Evolutionary conservation across 2,113 vertebrate species (phyloP).

Genomic region (Penelope pileata): DNA sequence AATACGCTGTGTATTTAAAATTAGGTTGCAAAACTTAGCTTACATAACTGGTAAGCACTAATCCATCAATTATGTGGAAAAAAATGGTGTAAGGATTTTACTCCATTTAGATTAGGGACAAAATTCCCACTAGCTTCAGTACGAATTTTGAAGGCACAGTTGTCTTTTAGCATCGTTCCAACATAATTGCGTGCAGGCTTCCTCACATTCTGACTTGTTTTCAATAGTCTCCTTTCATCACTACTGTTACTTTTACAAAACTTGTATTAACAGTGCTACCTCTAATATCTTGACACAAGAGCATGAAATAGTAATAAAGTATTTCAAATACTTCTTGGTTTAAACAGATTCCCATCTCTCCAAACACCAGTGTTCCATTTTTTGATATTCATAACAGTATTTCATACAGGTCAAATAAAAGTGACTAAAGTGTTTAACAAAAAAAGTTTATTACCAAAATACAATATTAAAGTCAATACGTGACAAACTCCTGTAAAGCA

Average conservation of each 20-base stretch:
- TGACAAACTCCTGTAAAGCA: constrained; percentile 88
- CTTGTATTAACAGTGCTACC: not conserved
- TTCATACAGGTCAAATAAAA: constrained; percentile 8
- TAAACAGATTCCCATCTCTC: not conserved
- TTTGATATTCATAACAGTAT: not conserved
- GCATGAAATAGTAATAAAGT: not conserved
- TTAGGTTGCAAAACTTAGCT: not conserved
- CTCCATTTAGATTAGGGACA: not conserved
- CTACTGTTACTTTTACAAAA: not conserved
- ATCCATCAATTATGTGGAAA: not conserved
- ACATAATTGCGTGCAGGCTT: not conserved
- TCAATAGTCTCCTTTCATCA: not conserved
- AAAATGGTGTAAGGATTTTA: not conserved
- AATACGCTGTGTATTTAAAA: not conserved
- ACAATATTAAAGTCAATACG: constrained; percentile 89
- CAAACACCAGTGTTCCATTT: not conserved
- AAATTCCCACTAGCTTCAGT: not conserved
- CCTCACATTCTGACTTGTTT: not conserved
- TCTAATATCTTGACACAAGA: not conserved
- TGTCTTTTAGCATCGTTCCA: not conserved
- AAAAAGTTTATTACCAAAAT: constrained; percentile 97
- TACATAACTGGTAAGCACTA: not conserved
- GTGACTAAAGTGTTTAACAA: constrained; percentile 74
- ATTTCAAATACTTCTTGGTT: not conserved
- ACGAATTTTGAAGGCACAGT: not conserved